Evolutionary conservation across 2,888 invertebrate species (phyloP).

Genomic region (Parapristionchus giblindavisi): DNA sequence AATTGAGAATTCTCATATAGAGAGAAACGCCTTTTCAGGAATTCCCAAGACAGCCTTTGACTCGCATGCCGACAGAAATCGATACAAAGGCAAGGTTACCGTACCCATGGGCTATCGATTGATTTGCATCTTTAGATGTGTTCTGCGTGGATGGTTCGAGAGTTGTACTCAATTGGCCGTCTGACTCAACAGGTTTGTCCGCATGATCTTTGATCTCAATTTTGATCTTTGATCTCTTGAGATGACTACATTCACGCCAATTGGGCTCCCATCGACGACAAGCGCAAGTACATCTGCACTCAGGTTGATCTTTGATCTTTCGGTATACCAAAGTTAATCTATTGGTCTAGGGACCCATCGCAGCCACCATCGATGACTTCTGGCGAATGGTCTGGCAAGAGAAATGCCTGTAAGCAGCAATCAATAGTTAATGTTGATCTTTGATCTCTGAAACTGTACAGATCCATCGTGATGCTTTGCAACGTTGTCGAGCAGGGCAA

Average conservation of each 20-base stretch:
- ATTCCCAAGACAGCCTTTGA: constrained; percentile 51
- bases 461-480: constrained; percentile 40
- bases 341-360: constrained; percentile 50
- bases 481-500: constrained; percentile 40
- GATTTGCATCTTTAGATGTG: too few species aligned
- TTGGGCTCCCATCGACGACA: constrained; percentile 48
- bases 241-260: constrained; percentile 62
- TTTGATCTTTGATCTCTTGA: too few species aligned
- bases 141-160: constrained; percentile 58
- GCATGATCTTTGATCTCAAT: background rate
- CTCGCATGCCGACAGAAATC: constrained; percentile 53
- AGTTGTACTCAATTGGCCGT: constrained; percentile 43
- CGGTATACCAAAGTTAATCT: background rate
- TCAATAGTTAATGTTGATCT: background rate
- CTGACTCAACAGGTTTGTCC: background rate
- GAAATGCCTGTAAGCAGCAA: constrained; percentile 43
- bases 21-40: background rate
- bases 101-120: background rate
- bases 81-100: constrained; percentile 49
- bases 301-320: constrained; percentile 38
- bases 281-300: constrained; percentile 53
- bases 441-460: background rate
- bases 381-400: constrained; percentile 61
- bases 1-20: background rate
- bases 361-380: constrained; percentile 58